These are phyloP conservation scores for Aphaenogaster ashmeadi DNA, from an alignment of 1,140 invertebrate species.

Conservation along the genomic window DNA sequence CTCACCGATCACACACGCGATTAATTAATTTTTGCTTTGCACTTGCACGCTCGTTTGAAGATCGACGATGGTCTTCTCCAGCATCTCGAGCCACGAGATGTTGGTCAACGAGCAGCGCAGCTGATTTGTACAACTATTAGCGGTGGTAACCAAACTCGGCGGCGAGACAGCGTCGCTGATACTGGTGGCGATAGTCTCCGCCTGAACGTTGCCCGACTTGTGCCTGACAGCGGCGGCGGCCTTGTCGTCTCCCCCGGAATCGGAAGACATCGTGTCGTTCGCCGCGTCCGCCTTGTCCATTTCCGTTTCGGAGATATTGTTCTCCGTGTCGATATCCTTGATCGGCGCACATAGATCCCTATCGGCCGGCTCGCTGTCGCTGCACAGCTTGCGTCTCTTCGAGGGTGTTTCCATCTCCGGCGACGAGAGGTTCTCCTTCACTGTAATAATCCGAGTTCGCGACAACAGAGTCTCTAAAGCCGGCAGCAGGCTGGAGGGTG, in stretches of 20 bases:
- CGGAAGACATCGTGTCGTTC: slow-evolving; percentile 72
- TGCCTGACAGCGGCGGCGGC: slow-evolving; percentile 65
- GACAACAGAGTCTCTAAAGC: slow-evolving; percentile 81
- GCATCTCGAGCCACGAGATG: slow-evolving; percentile 85
- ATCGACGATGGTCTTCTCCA: slow-evolving; percentile 85
- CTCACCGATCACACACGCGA: background rate
- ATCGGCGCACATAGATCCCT: slow-evolving; percentile 64
- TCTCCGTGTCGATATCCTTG: slow-evolving; percentile 67
- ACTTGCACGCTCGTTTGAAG: slow-evolving; percentile 85
- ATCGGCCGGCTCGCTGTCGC: slow-evolving; percentile 70
- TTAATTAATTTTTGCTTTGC: slow-evolving; percentile 82
- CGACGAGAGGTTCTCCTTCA: slow-evolving; percentile 78
- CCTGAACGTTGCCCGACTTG: slow-evolving; percentile 70
- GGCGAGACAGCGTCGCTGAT: slow-evolving; percentile 58
- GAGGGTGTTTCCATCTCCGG: slow-evolving; percentile 82
- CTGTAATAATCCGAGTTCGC: slow-evolving; percentile 78
- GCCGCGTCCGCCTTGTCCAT: slow-evolving; percentile 68
- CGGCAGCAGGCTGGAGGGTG: slow-evolving; percentile 79
- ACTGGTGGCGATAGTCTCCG: slow-evolving; percentile 65
- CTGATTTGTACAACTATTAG: slow-evolving; percentile 81
- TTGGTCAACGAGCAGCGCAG: slow-evolving; percentile 80
- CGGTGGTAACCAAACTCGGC: slow-evolving; percentile 63
- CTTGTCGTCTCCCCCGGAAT: slow-evolving; percentile 75
- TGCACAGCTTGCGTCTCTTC: slow-evolving; percentile 84
- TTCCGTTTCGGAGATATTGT: slow-evolving; percentile 67